Base-by-base conservation (phyloP, 1,140 invertebrate genomes). In the Bilobella aurantiaca region DNA sequence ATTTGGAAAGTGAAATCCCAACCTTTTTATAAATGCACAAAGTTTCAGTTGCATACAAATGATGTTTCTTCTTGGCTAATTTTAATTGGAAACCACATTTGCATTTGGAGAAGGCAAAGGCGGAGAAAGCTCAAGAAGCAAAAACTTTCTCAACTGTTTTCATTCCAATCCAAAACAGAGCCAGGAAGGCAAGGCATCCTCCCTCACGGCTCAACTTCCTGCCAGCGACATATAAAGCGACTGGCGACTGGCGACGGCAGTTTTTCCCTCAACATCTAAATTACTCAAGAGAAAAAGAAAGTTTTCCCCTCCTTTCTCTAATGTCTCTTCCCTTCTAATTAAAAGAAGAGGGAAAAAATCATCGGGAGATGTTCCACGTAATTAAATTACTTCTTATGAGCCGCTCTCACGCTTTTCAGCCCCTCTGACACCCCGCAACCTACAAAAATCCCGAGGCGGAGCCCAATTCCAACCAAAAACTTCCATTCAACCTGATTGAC, bases 21-120 rank as follows among this genome's bases (percentile, higher is more conserved):
- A 53, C 61, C 66, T 66, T 71, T 68, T 68, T 71, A 71, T 69
- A 71, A 71, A 71, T 71, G 69, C 69, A 71, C 66, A 71, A 71
- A 71, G 66, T 71, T 71, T 71, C 67, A 71, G 61, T 68, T 71
- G 69, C 69, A 71, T 71, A 71, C 69, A 71, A 71, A 71, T 71
- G 66, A 71, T 69, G 69, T 68, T 71, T 63, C 69, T 68, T 66
- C 23, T 47, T 66, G 66, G 61, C 57, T 68, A 69, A 60, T 71
- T 71, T 71, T 71, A 71, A 71, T 71, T 71, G 69, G 65, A 71
- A 71, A 63, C 58, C 64, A 60, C 64, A 71, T 71, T 71, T 71
- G 69, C 69, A 71, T 71, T 68, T 71, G 61, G 53, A 57, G 32
- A 25, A 46, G 29, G 31, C 29, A 31, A 12, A 60, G 29, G 65